Percentiles rank a stretch among this genome's conserved stretches.
These are phyloP conservation scores for Scaptomyza cyrtandrae DNA, from an alignment of 2,888 invertebrate genomes.

Conservation along the genomic window DNA sequence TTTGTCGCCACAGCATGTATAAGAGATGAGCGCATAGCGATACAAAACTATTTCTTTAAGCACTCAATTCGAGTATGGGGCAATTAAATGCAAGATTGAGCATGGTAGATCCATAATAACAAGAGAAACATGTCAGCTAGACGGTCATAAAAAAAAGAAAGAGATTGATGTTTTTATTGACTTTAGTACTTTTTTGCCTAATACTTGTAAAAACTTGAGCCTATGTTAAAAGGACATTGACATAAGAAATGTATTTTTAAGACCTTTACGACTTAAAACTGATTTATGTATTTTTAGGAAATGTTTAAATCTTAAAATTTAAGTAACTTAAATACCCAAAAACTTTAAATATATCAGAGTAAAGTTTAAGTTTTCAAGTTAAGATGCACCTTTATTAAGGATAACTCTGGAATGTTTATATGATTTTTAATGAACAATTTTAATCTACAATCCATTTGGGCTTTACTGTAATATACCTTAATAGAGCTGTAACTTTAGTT, in stretches of 20 bases:
- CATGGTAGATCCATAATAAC: neutral
- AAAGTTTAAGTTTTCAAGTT: too few relatives aligned
- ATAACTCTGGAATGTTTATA: too few relatives aligned
- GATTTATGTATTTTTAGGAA: too few relatives aligned
- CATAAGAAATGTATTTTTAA: neutral
- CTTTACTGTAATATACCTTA: too few relatives aligned
- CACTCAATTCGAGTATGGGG: neutral
- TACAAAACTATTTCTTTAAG: neutral
- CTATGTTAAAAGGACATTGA: neutral
- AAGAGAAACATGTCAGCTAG: neutral
- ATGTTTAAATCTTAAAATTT: too few relatives aligned
- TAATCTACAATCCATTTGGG: too few relatives aligned
- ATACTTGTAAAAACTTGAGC: neutral
- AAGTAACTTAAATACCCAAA: too few relatives aligned
- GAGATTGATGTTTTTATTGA: too few relatives aligned
- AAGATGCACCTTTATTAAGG: too few relatives aligned
- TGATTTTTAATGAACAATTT: too few relatives aligned
- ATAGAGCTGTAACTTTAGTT: neutral
- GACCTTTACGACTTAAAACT: too few relatives aligned
- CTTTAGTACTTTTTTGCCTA: neutral
- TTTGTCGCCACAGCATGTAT: neutral
- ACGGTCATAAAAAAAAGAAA: neutral
- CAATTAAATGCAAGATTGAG: conserved; percentile 8
- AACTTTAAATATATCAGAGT: too few relatives aligned
- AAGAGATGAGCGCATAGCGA: neutral